Evolutionary conservation across 2,888 invertebrate genomes (phyloP).

Genomic region (Ophion ventricosus): DNA sequence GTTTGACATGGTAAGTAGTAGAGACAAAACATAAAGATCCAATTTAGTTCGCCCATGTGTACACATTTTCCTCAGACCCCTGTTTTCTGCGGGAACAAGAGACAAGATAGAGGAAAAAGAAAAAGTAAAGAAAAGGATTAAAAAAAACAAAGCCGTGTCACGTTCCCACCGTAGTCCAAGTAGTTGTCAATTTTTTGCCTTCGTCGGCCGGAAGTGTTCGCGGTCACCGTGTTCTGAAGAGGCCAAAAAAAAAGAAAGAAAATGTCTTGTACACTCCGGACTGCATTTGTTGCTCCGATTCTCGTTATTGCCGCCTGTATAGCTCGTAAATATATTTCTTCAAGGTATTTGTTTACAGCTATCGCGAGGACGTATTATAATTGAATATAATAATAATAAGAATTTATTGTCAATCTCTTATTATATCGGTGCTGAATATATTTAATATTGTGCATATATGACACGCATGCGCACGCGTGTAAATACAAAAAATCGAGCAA

Average conservation of each 20-base stretch:
- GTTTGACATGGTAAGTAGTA: slow-evolving; percentile 40
- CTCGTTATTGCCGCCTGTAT: neutral
- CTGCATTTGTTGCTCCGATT: neutral
- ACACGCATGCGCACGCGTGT: neutral
- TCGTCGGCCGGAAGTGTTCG: neutral
- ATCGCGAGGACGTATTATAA: neutral
- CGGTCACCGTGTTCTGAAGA: neutral
- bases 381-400: neutral
- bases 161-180: slow-evolving; percentile 5
- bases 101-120: neutral
- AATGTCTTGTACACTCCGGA: neutral
- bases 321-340: neutral
- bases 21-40: slow-evolving; percentile 20
- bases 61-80: slow-evolving; percentile 19
- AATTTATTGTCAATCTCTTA: neutral
- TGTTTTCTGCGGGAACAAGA: slow-evolving; percentile 18
- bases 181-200: neutral
- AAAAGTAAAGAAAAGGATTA: neutral
- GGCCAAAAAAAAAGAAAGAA: neutral
- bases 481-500: neutral
- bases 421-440: neutral
- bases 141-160: slow-evolving; percentile 9
- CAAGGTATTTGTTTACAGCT: no score
- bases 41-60: slow-evolving; percentile 1
- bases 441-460: neutral